Percentiles rank a stretch among this genome's conserved stretches.
Conservation (phyloP, 2,113 vertebrate genomes). For the Mormyrus iriodes region DNA sequence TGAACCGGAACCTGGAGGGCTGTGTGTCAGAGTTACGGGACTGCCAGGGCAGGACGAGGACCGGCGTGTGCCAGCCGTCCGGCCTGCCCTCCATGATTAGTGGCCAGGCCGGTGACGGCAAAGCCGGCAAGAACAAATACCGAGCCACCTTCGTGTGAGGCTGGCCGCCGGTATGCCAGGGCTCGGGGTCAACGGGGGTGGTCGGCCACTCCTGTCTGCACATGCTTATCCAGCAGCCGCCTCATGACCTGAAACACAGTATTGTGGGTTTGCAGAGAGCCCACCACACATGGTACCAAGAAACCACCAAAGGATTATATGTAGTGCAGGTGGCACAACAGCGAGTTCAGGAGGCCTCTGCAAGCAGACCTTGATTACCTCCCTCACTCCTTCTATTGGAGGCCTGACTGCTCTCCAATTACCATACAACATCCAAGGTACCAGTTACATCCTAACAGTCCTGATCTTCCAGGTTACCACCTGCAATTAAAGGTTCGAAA, state of each 20-base stretch:
- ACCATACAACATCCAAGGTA: background rate
- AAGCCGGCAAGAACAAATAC: conserved; percentile 51
- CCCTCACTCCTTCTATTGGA: background rate
- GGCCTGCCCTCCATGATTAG: conserved; percentile 58
- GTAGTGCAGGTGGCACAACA: background rate
- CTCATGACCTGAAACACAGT: background rate
- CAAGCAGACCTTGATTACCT: background rate
- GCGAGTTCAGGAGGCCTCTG: background rate
- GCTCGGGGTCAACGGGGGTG: background rate
- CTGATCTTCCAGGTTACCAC: background rate
- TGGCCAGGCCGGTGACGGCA: conserved; percentile 50
- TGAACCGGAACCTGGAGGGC: conserved; percentile 66
- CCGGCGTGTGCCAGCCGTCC: conserved; percentile 62
- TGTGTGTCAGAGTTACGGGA: conserved; percentile 61
- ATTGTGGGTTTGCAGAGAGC: background rate
- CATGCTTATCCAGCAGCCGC: background rate
- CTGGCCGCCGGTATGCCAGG: background rate
- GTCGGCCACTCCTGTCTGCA: background rate
- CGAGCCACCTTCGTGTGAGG: conserved; percentile 88
- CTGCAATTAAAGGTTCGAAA: background rate
- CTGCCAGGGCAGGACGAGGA: conserved; percentile 66
- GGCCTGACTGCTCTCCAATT: too few species aligned
- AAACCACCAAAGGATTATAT: background rate
- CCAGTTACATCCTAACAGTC: background rate
- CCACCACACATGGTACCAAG: background rate